Evolutionary conservation across 2,888 invertebrate species (phyloP), one percentile per base, ranked within the genome.

Genomic region (Cremastobaeus sp.): DNA sequence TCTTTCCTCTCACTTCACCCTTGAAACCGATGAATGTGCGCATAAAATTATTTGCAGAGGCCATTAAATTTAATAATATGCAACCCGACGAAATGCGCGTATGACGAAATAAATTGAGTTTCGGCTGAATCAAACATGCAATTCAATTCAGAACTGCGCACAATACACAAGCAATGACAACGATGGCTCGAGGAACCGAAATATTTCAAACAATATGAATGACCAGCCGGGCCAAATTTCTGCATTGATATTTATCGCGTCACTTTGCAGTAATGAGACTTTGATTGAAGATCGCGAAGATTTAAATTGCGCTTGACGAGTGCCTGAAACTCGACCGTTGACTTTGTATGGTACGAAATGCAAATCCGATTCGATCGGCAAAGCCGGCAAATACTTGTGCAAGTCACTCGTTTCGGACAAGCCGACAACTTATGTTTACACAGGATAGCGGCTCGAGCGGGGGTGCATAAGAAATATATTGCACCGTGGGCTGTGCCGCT

Each of bases 291-390:
- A 62, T 55, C 35, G 57, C 55, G 34, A 48, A 59, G 50, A 74
- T 64, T 68, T 74, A 68, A 74, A 74, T 69, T 74, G 54, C 32
- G 45, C 69, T 55, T 65, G 69, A 74, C 50, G 57, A 74, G 74
- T 64, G 62, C 37, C 37, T 48, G 69, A 64, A 59, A 71, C 59
- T 59, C 55, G 76, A 74, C 64, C 76, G 73, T 76, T 76, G 74
- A 76, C 76, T 76, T 71, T 74, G 71, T 73, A 76, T 68, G 65
- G 47, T 62, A 68, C 37, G 52, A 70, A 76, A 74, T 76, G 76
- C 71, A 76, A 76, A 74, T 76, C 39, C 47, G 6, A 35, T 74
- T 76, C 76, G 76, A 76, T 71, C 71, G 71, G 30, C 70, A 70
- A 50, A 30, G 62, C 52, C 43, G 57, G 52, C 45, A 64, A 60